Evolutionary conservation across 2,113 vertebrate species (phyloP).

Genomic region (Anguilla rostrata): DNA sequence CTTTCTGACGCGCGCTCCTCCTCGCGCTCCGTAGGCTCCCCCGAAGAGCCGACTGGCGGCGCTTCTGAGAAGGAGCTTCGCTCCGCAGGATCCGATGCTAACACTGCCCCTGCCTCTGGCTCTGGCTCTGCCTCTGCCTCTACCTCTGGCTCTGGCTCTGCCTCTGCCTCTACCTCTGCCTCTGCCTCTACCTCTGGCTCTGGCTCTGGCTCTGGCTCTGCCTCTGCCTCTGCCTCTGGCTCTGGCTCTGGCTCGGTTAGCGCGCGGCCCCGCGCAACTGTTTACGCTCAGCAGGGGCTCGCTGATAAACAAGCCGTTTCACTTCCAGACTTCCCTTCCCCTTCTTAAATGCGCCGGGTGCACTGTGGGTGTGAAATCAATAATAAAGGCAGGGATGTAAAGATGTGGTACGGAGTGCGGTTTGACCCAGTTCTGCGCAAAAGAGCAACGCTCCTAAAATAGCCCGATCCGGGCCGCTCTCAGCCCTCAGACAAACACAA

Average conservation of each 20-base stretch:
- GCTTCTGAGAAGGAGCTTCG: background rate
- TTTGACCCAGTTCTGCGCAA: background rate
- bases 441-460: slow-evolving; percentile 7
- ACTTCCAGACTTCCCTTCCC: background rate
- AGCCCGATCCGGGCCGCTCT: background rate
- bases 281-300: background rate
- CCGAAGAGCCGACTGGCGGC: background rate
- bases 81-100: background rate
- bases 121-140: too few species aligned
- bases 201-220: too few species aligned
- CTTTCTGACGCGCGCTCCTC: background rate
- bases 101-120: too few species aligned
- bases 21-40: background rate
- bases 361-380: slow-evolving; percentile 11
- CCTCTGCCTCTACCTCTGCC: too few species aligned
- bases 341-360: background rate
- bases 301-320: background rate
- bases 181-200: too few species aligned
- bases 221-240: too few species aligned
- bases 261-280: too few species aligned
- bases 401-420: too few species aligned
- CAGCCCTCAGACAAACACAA: background rate
- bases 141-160: too few species aligned
- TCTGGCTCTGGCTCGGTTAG: background rate
- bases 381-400: background rate